Evolutionary conservation across 2,113 vertebrate species (phyloP), one percentile per base, ranked within the genome.

Genomic region (Cyrtonyx montezumae): DNA sequence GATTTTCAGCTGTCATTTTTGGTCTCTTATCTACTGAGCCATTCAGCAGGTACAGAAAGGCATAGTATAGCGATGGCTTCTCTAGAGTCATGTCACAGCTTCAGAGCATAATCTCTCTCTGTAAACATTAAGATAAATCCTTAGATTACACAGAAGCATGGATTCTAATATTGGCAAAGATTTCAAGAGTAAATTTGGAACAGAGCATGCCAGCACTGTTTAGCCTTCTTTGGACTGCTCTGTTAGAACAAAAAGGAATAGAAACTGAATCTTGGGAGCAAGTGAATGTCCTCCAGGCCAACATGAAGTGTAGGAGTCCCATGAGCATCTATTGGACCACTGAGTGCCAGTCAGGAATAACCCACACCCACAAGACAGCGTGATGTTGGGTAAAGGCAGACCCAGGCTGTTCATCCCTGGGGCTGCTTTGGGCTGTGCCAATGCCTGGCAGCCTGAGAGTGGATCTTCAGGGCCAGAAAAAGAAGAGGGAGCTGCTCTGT

Each of bases 11-110:
- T 80, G 88, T 74, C 65, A 43, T 78, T 70, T 77, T 34, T 69
- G 82, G 37, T 11, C 65, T 40, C 89, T 46, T 75, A 5, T 42
- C 68, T 76, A 32, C 25, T 70, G 56, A 85, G 37, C 90, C 85
- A 77, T 77, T 70, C 63, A 30, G 46, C 30, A 80, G 63, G 56
- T 70, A 83, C 73, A 85, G 84, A 93, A 87, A 91, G 42, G 21
- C 32, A 8, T 55, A 58, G 36, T 6, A 30, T 3, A 22, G 76
- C 66, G 34, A 37, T 79, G 37, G 46, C 42, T 86, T 37, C 55
- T 70, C 40, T 85, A 34, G 32, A 92, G 58, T 25, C 32, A 30
- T 46, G 53, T 75, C 75, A 79, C 32, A 79, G 42, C 56, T 55
- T 63, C 34, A 67, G 56, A 78, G 36, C 7, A n/a, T 13, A 19